Evolutionary conservation across 92 coral and sea anemone species (phyloP), one percentile per base, ranked within the genome.

Genomic region (Pocillopora grandis): DNA sequence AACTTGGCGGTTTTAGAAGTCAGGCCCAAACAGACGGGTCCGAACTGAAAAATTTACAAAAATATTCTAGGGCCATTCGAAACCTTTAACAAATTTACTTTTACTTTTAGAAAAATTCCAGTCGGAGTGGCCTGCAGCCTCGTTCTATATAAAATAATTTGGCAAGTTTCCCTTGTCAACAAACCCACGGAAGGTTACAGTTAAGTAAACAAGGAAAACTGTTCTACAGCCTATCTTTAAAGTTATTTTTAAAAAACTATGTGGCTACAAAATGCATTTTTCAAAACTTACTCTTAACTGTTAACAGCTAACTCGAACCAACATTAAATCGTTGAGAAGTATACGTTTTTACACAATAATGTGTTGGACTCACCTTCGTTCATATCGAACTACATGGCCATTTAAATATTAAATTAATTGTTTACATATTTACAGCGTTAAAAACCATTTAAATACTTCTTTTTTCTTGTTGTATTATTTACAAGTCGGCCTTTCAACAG

Each of bases 241-340:
- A 89, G 83, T 87, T 84, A 88, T 85, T 92, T 89, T 87, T 97
- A 97, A 90, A 97, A 97, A 97, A 94, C 99, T 97, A 97, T 84
- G 88, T 92, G 87, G 77, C 99, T 97, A 97, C 97, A 97, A 97
- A 97, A 94, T 61, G 89, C 64, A 76, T 35, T 71, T 88, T 94
- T 86, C 87, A 92, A 95, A 83, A 83, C 86, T 73, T 83, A 83
- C 57, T 83, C 42, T 83, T 49, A 57, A 74, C 59, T 21, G 33
- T 58, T 73, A 83, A 62, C 42, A 83, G 65, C 58, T 61, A 74
- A 62, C 79, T 82, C 15, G 79, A 83, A 83, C 86, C 73, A 83
- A 83, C 65, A 63, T 49, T 49, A 74, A 42, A 72, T 59, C 72
- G 79, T 72, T 72, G 62, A 59, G 55, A 72, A 48, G 71, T 62